Evolutionary conservation across 1,140 invertebrate genomes (phyloP), one percentile per base, ranked within the genome.

Genomic region (Drosophila micromelanica): DNA sequence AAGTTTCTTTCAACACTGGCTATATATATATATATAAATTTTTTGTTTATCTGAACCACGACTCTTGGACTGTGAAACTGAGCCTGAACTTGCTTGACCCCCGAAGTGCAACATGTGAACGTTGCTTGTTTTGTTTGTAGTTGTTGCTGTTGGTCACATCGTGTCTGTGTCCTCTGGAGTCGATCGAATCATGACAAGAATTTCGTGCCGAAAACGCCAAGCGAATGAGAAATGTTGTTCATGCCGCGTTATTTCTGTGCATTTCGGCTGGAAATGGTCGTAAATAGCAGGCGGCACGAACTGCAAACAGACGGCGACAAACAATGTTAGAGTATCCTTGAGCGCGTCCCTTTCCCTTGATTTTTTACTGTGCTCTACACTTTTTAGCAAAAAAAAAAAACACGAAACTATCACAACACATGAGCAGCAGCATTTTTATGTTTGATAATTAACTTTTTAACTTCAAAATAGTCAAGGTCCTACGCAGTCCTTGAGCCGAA

Each of bases 141-240:
- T 17, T 42, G 37, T 13, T 49, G 56, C 9, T 49, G 62, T 45
- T 59, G 61, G 52, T 40, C 61, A 54, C 78, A 78, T 86, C 81
- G 81, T 85, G 81, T 68, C 57, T 46, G 79, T 79, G 80, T 84
- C 80, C 80, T 84, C 80, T 45, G 20, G 75, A 56, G 51, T 38
- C 76, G 84, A 87, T 87, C 84, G 84, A 87, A 91, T 91, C 90
- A 91, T 91, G 90, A 91, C 90, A 91, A 91, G 76, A 80, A 82
- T 87, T 87, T 87, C 84, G 84, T 87, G 84, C 85, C 48, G 45
- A 65, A 75, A 65, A 73, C 68, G 69, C 61, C 67, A 81, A 76
- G 42, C 76, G 71, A 80, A 91, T 91, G 89, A 90, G 87, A 90
- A 90, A 90, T 90, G 82, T 80, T 78, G 68, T 76, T 69, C 54